Conservation (phyloP, 2,113 vertebrate species). For the Cairina moschata region DNA sequence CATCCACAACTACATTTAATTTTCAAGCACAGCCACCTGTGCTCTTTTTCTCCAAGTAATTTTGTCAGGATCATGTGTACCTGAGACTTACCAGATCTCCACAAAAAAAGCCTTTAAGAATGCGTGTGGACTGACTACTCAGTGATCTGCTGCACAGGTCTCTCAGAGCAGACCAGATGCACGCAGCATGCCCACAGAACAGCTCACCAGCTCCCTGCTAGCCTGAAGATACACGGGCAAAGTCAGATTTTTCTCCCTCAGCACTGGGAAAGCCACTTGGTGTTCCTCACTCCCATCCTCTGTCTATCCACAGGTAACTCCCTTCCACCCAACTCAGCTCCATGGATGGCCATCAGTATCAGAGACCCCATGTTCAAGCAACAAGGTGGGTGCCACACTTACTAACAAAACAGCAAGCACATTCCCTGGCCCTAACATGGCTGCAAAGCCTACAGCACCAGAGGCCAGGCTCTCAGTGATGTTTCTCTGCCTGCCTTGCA, state of each 20-base stretch:
- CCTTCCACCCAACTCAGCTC: not conserved
- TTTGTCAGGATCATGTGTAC: not conserved
- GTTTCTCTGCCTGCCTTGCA: not conserved
- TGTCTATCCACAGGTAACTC: not conserved
- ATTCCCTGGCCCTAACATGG: not conserved
- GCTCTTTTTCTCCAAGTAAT: not conserved
- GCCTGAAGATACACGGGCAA: not conserved
- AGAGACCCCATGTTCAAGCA: not conserved
- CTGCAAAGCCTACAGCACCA: not conserved
- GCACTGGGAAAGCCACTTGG: not conserved
- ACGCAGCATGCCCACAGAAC: rapidly evolving
- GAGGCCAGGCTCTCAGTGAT: not conserved
- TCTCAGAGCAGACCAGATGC: not conserved
- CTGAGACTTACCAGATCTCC: not conserved
- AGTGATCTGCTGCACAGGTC: rapidly evolving
- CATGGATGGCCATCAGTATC: not conserved
- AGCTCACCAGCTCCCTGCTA: not conserved
- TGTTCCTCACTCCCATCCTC: not conserved
- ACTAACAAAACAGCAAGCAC: not conserved
- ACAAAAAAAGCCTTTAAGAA: not conserved
- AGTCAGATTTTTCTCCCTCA: not conserved
- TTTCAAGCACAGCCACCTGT: not conserved
- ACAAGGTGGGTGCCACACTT: not conserved
- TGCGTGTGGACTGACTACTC: not conserved
- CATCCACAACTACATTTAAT: not conserved